Evolutionary conservation across 2,797 vertebrate species (phyloP).

Genomic region (Natrix natrix): DNA sequence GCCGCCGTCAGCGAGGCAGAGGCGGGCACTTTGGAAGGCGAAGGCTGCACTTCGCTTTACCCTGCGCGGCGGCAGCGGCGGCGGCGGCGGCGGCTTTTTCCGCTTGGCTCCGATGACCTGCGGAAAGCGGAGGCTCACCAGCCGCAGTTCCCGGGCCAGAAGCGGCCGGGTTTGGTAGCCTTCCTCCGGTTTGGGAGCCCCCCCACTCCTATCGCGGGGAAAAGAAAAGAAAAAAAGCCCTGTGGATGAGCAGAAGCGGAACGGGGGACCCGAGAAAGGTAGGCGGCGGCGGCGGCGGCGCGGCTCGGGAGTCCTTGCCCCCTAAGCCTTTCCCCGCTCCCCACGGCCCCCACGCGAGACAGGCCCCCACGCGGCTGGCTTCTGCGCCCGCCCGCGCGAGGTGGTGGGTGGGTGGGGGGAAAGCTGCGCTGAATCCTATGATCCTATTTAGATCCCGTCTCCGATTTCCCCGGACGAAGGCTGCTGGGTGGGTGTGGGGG

Average conservation of each 20-base stretch:
- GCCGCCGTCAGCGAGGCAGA: neutral
- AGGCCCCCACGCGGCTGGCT: neutral
- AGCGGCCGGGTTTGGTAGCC: neutral
- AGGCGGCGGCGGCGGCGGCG: neutral
- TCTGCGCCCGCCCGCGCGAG: neutral
- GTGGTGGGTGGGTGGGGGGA: neutral
- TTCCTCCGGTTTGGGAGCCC: neutral
- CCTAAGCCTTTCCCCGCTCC: neutral
- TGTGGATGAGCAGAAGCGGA: neutral
- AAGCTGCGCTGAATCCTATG: neutral
- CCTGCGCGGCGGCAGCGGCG: neutral
- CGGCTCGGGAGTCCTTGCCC: neutral
- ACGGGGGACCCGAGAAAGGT: neutral
- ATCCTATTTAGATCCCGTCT: neutral
- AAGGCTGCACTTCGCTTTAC: neutral
- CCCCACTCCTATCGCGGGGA: neutral
- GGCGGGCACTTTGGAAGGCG: conserved; percentile 24
- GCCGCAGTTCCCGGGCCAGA: neutral
- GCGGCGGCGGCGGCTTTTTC: neutral
- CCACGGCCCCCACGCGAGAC: neutral
- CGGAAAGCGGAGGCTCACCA: neutral
- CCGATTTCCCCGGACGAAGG: neutral
- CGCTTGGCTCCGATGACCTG: neutral
- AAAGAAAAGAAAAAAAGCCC: neutral
- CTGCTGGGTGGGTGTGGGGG: neutral